Conservation (phyloP, 1,140 invertebrate genomes). For the Linepithema humile region DNA sequence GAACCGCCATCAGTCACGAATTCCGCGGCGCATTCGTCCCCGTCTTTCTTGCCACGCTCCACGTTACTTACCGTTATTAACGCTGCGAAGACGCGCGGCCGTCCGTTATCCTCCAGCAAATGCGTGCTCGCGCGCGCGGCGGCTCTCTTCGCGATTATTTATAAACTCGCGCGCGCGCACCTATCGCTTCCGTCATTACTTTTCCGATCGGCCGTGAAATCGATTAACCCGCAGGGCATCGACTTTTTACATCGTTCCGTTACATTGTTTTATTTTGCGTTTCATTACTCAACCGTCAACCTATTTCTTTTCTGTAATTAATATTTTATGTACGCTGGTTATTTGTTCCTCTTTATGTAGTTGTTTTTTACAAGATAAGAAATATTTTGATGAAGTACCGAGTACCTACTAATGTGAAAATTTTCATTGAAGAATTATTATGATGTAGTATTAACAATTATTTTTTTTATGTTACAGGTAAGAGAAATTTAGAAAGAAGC, state of each 20-base stretch:
- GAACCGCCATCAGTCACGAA: constrained; percentile 48
- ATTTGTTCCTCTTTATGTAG: neutral
- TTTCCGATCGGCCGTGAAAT: constrained; percentile 56
- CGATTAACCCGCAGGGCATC: constrained; percentile 40
- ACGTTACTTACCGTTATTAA: constrained; percentile 67
- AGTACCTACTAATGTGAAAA: no score
- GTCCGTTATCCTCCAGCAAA: constrained; percentile 48
- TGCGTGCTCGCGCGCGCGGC: neutral
- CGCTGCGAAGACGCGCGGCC: constrained; percentile 44
- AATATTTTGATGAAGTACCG: neutral
- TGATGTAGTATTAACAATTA: neutral
- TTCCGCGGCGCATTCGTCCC: constrained; percentile 59
- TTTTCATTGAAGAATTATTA: neutral
- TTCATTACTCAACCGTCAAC: neutral
- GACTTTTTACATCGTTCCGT: constrained; percentile 36
- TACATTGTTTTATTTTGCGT: constrained; percentile 7
- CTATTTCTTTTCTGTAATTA: neutral
- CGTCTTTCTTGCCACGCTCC: constrained; percentile 52
- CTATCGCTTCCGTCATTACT: constrained; percentile 45
- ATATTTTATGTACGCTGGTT: neutral
- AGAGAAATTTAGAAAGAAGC: neutral
- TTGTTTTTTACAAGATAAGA: neutral
- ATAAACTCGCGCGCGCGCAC: constrained; percentile 43
- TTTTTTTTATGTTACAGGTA: constrained; percentile 43
- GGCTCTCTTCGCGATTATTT: constrained; percentile 61